A percentile compares a stretch with the other conserved stretches of the same genome.
These are phyloP conservation scores for Nebria salina DNA, from an alignment of 2,888 invertebrate genomes.

Conservation along the genomic window DNA sequence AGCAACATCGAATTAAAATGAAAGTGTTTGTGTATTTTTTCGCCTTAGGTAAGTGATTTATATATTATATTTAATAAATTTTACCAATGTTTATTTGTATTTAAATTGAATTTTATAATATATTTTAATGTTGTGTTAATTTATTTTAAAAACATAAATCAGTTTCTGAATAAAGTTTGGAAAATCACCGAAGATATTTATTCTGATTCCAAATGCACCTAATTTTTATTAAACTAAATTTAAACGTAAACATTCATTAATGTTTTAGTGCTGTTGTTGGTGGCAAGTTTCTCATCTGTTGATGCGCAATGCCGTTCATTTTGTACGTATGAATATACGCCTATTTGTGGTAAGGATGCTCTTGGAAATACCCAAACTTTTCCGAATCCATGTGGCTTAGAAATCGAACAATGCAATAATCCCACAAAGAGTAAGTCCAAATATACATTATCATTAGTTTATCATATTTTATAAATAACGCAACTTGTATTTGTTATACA, in stretches of 20 bases:
- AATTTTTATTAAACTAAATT: too few species aligned
- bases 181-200: too few species aligned
- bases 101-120: too few species aligned
- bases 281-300: neutral
- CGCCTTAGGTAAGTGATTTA: neutral
- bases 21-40: slow-evolving; percentile 11
- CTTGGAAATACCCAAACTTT: neutral
- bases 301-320: neutral
- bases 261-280: neutral
- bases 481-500: too few species aligned
- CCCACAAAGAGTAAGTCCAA: neutral
- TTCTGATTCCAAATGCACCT: too few species aligned
- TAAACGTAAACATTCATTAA: neutral
- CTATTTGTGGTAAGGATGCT: slow-evolving; percentile 10
- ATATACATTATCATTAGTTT: too few species aligned
- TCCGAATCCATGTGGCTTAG: neutral
- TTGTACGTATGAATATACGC: neutral
- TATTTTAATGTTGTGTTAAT: too few species aligned
- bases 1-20: neutral
- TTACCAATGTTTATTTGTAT: too few species aligned
- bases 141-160: too few species aligned
- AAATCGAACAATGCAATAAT: neutral
- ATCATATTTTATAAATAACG: neutral
- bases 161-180: too few species aligned
- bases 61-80: too few species aligned